A percentile compares a stretch with the other conserved stretches of the same genome.
These are phyloP conservation scores for Pyrrhia umbra DNA, from an alignment of 2,888 invertebrate genomes.

Conservation along the genomic window DNA sequence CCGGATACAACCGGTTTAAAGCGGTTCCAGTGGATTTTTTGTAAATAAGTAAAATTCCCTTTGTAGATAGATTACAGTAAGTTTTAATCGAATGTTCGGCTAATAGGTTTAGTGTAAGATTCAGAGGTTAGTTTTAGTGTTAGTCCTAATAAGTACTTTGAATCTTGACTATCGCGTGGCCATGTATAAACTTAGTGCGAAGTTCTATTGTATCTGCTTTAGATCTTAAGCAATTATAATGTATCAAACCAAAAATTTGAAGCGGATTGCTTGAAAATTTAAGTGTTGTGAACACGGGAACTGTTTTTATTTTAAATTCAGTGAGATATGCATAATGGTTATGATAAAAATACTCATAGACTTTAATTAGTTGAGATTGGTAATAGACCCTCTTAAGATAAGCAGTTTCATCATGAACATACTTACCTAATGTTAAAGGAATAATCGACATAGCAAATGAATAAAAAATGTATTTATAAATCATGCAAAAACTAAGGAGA, in stretches of 20 bases:
- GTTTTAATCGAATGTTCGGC: constrained; percentile 58
- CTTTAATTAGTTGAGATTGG: constrained; percentile 69
- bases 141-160: constrained; percentile 65
- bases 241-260: constrained; percentile 89
- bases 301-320: constrained; percentile 79
- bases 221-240: constrained; percentile 80
- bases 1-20: constrained; percentile 17
- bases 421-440: constrained; percentile 43
- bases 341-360: constrained; percentile 87
- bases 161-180: constrained; percentile 82
- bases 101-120: constrained; percentile 67
- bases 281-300: constrained; percentile 88
- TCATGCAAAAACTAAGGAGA: constrained; percentile 22
- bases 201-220: constrained; percentile 73
- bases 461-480: constrained; percentile 28
- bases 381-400: constrained; percentile 65
- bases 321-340: constrained; percentile 84
- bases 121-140: constrained; percentile 69
- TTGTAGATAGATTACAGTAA: constrained; percentile 77
- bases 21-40: constrained; percentile 59
- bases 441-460: constrained; percentile 50
- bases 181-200: constrained; percentile 80
- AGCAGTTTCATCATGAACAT: constrained; percentile 49
- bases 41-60: constrained; percentile 76
- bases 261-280: constrained; percentile 90